A percentile compares a stretch with the other conserved stretches of the same genome.
phyloP scores from a whole-genome alignment of 2,797 vertebrate species.

The Cuculus canorus region DNA sequence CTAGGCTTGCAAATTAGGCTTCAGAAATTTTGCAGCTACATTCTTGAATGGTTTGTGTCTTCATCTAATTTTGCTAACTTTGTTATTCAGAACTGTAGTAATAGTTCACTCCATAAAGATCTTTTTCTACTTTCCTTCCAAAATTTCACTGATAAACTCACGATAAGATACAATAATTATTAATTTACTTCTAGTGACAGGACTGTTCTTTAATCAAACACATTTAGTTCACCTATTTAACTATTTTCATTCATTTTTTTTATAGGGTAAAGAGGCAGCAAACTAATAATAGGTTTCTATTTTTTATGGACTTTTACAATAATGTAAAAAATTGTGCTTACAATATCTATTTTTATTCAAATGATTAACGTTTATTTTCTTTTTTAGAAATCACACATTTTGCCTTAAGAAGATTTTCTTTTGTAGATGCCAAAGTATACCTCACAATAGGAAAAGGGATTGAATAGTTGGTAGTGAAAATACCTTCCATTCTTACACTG shows the following conservation, averaged over 20 bases:
- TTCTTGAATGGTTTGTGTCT: neutral
- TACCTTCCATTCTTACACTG: neutral
- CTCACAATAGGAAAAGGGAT: conserved; percentile 31
- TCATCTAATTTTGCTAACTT: neutral
- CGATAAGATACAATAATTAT: neutral
- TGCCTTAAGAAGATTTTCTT: conserved; percentile 72
- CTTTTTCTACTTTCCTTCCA: neutral
- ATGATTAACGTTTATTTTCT: conserved; percentile 20
- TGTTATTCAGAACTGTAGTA: neutral
- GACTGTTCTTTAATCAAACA: neutral
- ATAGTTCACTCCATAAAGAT: neutral
- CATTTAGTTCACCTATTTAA: neutral
- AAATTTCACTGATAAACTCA: neutral
- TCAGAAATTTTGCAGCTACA: neutral
- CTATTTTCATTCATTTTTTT: neutral
- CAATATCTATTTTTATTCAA: conserved; percentile 47
- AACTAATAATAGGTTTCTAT: conserved; percentile 7
- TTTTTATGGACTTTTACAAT: conserved; percentile 18
- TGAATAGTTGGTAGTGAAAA: neutral
- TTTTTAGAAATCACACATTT: neutral
- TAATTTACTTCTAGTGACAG: neutral
- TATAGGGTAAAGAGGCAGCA: neutral
- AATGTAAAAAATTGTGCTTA: conserved; percentile 9
- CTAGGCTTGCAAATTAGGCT: neutral
- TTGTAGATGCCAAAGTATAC: conserved; percentile 57